Evolutionary conservation across 2,888 invertebrate species (phyloP).

Genomic region (Caenorhabditis zanzibari): DNA sequence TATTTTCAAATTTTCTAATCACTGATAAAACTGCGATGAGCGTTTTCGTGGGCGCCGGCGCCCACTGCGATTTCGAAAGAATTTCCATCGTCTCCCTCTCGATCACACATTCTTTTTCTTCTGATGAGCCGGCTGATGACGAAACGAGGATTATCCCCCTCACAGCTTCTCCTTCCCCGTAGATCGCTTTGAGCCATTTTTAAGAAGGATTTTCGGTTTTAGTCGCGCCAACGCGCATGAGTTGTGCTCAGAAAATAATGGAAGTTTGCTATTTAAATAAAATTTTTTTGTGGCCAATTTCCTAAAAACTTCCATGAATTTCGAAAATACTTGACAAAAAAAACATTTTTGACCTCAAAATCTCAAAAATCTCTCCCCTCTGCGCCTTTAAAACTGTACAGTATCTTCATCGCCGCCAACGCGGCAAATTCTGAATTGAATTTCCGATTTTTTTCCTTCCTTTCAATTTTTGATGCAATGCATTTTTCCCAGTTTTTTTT

Average conservation of each 20-base stretch:
- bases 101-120: conserved; percentile 6
- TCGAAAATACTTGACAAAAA: not conserved
- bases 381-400: conserved; percentile 46
- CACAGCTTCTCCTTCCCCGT: conserved; percentile 26
- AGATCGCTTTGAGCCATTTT: conserved; percentile 32
- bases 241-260: conserved; percentile 32
- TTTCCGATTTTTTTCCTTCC: not conserved
- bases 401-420: conserved; percentile 14
- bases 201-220: conserved; percentile 33
- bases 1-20: conserved; percentile 2
- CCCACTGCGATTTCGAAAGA: conserved; percentile 16
- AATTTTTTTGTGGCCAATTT: not conserved
- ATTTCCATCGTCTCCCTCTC: not conserved
- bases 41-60: conserved; percentile 25
- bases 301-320: no score
- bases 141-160: conserved; percentile 49
- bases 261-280: not conserved
- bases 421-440: conserved; percentile 6
- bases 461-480: conserved; percentile 3
- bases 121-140: conserved; percentile 39
- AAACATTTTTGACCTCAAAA: not conserved
- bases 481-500: not conserved
- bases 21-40: conserved; percentile 15
- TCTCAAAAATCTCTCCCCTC: not conserved
- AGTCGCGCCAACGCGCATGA: conserved; percentile 30